Base-by-base conservation (phyloP, 2,113 vertebrate species). In the Acrocephalus arundinaceus region DNA sequence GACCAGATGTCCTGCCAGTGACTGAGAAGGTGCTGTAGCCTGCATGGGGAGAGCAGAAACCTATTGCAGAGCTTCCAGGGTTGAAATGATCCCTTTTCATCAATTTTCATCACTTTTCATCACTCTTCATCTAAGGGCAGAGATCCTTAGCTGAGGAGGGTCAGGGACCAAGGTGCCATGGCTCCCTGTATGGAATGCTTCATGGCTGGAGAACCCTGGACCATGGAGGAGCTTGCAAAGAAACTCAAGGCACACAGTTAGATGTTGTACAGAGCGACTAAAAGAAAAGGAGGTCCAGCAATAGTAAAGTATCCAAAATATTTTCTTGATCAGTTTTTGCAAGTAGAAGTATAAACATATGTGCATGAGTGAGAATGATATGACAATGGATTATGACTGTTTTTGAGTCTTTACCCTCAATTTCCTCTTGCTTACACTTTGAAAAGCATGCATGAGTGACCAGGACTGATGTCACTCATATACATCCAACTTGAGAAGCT, bases 361-460 rank as follows among this genome's bases (percentile, higher is more conserved):
- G 83, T 93, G 55, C 2, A 0, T 84, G 59, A 94, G 61, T 1
- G 24, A 93, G 76, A 90, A 87, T 0, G 15, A 91, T 55, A 66
- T 17, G 58, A 79, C 65, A 80, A 67, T 0, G 0, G 43, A 80
- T 90, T 92, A 74, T 59, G 55, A 37, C 25, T 81, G 13, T 3
- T 90, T 90, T 78, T 72, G 85, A 87, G 76, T 68, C 57, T 93
- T 92, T 87, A 81, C 52, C 48, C 88, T 88, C 71, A 87, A 39
- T 93, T 91, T 95, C 87, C 71, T 96, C 41, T 95, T 93, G 62
- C 73, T 95, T 90, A 81, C 79, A 63, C 48, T 74, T 48, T 31
- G n/a, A 75, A 87, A 85, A 58, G 17, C 4, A 4, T 24, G 45
- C 11, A 2, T 21, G 66, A 37, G 31, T 39, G 6, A 73, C 41